Evolutionary conservation across 2,888 invertebrate species (phyloP), one percentile per base, ranked within the genome.

Genomic region (Acronicta psi): DNA sequence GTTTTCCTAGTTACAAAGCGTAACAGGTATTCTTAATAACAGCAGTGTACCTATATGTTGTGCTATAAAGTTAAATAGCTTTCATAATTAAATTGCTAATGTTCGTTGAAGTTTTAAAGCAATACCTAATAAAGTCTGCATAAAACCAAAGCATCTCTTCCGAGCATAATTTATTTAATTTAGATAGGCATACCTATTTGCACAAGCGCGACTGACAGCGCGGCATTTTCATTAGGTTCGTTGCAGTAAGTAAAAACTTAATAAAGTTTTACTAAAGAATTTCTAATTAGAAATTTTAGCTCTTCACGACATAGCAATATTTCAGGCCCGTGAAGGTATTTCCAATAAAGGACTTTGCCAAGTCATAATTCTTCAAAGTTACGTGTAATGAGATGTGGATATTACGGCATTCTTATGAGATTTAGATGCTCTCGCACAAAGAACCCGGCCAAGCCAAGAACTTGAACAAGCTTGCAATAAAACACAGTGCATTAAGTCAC

Each of bases 341-440:
- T 94, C 93, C 94, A 94, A 94, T 94, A 94, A 94, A 92, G 93
- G 93, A 91, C 93, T 93, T 92, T 91, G 93, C 93, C 93, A 92
- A 94, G 91, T 93, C 93, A 94, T 93, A 93, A 93, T 93, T 93
- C 93, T 94, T 92, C 90, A 92, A 93, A 93, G 94, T 92, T 88
- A 91, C 93, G 89, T 91, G 91, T 94, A 93, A 93, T 93, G 92
- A 94, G 93, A 93, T 93, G 93, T 91, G 92, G 91, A 91, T 93
- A 87, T 92, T 90, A 91, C 87, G 85, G 85, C 88, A 92, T 92
- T 93, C 92, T 90, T 91, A 85, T 83, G 86, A 90, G 91, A 92
- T 86, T 87, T 85, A 85, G 82, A 82, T 84, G 81, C 79, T 79
- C 75, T 74, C 78, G 72, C 79, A 81, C 83, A 80, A 77, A 82